phyloP scores from a whole-genome alignment of 2,797 vertebrate species.

The Acipenser ruthenus region DNA sequence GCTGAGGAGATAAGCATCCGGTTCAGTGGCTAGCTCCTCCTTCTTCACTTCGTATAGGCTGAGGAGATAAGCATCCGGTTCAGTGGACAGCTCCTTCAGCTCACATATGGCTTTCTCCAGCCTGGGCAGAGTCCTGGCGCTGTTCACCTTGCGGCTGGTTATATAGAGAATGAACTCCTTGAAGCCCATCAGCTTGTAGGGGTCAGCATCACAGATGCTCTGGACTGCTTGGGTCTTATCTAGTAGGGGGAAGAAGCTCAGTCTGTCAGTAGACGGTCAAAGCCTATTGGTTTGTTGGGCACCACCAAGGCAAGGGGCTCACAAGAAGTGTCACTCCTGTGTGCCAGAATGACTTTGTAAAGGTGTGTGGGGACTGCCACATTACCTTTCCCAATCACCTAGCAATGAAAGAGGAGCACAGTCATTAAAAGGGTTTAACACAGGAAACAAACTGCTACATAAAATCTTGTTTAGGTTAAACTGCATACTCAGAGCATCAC shows the following conservation, averaged over 20 bases:
- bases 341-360: conserved; percentile 70
- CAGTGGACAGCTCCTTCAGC: conserved; percentile 39
- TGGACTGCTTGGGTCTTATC: conserved; percentile 38
- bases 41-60: too few relatives aligned
- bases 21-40: too few relatives aligned
- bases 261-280: conserved; percentile 53
- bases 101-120: conserved; percentile 57
- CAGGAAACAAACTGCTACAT: too few relatives aligned
- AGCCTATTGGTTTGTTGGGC: conserved; percentile 64
- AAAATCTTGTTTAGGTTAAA: too few relatives aligned
- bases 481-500: too few relatives aligned
- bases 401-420: conserved; percentile 13
- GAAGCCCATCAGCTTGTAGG: conserved; percentile 64
- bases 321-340: conserved; percentile 31
- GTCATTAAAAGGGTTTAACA: neutral
- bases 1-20: too few relatives aligned
- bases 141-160: conserved; percentile 51
- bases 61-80: too few relatives aligned
- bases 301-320: conserved; percentile 59
- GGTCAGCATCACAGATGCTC: conserved; percentile 63
- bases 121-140: conserved; percentile 41
- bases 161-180: conserved; percentile 64
- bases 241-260: conserved; percentile 64
- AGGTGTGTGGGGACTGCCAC: conserved; percentile 74
- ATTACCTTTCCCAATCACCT: conserved; percentile 70